Evolutionary conservation across 2,888 invertebrate species (phyloP).

Genomic region (Philonicus albiceps): DNA sequence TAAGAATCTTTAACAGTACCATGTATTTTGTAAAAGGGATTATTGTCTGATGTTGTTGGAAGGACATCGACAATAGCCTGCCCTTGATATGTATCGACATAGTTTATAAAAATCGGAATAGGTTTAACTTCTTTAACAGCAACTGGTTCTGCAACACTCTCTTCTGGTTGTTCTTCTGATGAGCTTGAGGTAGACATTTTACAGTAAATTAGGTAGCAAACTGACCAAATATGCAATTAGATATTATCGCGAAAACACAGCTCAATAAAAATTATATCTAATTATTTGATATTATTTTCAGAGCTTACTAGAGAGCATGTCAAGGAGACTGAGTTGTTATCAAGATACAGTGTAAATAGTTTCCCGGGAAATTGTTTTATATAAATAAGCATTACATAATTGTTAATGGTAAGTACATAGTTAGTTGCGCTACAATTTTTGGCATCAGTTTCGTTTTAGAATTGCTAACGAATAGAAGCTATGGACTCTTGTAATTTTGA

Average conservation of each 20-base stretch:
- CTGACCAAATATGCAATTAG: background rate
- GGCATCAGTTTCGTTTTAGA: background rate
- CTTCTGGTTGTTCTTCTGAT: background rate
- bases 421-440: background rate
- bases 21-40: conserved; percentile 17
- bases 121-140: background rate
- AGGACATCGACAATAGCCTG: conserved; percentile 37
- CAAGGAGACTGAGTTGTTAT: background rate
- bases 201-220: background rate
- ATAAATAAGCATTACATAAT: background rate
- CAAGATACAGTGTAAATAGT: background rate
- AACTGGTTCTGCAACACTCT: background rate
- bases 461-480: background rate
- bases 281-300: background rate
- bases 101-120: conserved; percentile 45
- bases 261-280: background rate
- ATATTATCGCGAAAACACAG: background rate
- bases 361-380: background rate
- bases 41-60: background rate
- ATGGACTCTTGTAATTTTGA: conserved; percentile 32
- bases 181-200: background rate
- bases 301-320: background rate
- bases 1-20: conserved; percentile 24
- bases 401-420: background rate
- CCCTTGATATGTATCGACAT: conserved; percentile 46